These are phyloP conservation scores for Lepidurus couesii DNA, from an alignment of 1,140 invertebrate genomes.

Conservation along the genomic window DNA sequence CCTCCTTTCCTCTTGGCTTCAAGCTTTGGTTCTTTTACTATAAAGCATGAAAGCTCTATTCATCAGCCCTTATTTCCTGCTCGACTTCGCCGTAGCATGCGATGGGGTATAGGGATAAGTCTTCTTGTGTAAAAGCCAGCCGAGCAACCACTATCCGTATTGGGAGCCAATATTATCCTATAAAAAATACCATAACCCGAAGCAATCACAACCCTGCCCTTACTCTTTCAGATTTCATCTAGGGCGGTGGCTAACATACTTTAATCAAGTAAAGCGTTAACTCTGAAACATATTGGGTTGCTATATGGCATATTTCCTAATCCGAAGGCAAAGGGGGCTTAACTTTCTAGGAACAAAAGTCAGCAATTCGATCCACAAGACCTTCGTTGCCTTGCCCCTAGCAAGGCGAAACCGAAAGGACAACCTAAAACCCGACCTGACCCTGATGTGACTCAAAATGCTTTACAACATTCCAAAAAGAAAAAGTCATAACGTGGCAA, in stretches of 20 bases:
- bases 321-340: not conserved
- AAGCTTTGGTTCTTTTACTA: not conserved
- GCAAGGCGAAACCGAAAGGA: not conserved
- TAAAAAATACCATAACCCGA: slow-evolving; percentile 4
- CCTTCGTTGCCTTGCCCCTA: not conserved
- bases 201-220: not conserved
- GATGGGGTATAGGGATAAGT: not conserved
- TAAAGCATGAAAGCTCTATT: slow-evolving; percentile 8
- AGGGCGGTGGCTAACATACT: not conserved
- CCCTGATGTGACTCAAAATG: not conserved
- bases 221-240: not conserved
- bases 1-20: not conserved
- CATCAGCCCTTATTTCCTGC: slow-evolving; percentile 9
- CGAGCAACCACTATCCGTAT: not conserved
- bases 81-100: not conserved
- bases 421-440: not conserved
- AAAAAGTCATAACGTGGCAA: too few relatives aligned
- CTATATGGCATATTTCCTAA: not conserved
- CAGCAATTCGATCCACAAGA: not conserved
- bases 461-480: too few relatives aligned
- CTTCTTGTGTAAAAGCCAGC: not conserved
- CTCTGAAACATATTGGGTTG: too few relatives aligned
- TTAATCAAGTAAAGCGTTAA: not conserved
- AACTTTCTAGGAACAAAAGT: not conserved
- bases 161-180: not conserved